Percentiles rank a stretch among this genome's conserved stretches.
phyloP scores from a whole-genome alignment of 2,888 invertebrate genomes.

The Vannuccia rotundouncinata region DNA sequence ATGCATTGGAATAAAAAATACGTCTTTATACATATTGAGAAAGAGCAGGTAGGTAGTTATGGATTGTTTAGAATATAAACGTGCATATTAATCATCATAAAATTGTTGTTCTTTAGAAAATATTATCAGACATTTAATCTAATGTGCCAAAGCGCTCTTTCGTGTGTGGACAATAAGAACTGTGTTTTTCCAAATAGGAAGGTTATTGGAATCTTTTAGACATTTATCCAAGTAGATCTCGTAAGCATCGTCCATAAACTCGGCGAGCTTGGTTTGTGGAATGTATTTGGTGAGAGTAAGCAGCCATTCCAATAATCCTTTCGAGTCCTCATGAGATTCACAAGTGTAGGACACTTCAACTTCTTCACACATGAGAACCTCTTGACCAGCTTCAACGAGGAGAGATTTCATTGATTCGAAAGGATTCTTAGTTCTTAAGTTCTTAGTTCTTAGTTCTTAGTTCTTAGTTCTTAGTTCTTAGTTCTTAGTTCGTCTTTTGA shows the following conservation, averaged over 20 bases:
- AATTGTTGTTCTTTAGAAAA: too few species aligned
- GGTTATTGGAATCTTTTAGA: not conserved
- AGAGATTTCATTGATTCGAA: not conserved
- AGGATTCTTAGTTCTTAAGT: not conserved
- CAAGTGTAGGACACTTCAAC: not conserved
- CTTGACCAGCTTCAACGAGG: not conserved
- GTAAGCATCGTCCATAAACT: not conserved
- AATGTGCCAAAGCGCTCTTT: too few species aligned
- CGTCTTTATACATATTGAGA: too few species aligned
- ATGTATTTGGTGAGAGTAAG: not conserved
- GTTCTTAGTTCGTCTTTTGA: too few species aligned
- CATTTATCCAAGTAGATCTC: not conserved
- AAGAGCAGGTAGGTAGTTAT: too few species aligned
- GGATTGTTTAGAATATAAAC: too few species aligned
- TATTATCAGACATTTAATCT: too few species aligned
- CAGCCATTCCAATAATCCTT: slow-evolving; percentile 2
- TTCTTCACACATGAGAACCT: not conserved
- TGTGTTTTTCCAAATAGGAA: not conserved
- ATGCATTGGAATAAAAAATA: too few species aligned
- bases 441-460: too few species aligned
- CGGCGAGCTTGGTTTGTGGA: not conserved
- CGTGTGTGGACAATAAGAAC: not conserved
- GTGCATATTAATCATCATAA: too few species aligned
- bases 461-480: too few species aligned
- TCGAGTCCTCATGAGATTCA: not conserved